Evolutionary conservation across 2,113 vertebrate species (phyloP), one percentile per base, ranked within the genome.

Genomic region (Nannospalax galili): DNA sequence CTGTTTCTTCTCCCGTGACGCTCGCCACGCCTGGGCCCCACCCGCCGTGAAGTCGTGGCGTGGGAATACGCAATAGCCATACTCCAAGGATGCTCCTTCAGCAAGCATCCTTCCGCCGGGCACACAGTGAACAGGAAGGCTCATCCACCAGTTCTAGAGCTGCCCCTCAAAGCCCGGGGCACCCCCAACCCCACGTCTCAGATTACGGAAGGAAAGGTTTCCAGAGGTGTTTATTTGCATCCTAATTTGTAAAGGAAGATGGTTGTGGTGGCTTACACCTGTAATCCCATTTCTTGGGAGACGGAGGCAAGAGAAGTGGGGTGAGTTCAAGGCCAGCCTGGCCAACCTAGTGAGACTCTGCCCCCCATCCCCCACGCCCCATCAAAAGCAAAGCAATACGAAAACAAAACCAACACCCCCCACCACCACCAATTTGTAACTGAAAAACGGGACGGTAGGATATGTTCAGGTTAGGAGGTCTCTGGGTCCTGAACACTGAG

Each of bases 91-190:
- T 8, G 0, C 65, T 67, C 79, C 73, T 65, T 35, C 48, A 14
- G 4, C 28, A 17, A n/a, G 14, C 0, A 1, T 24, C 3, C 35
- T 32, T 30, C 58, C 40, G 3, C 48, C 8, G 2, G 3, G n/a
- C 45, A 37, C 22, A 7, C 4, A 4, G 19, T 28, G 81, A 16
- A 45, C 67, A 58, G 1, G 40, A 17, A 42, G 52, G 52, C 8
- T 45, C 8, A 35, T 48, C 2, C 4, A 42, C 7, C 32, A 65
- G 19, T 35, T 77, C 48, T 4, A 73, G 37, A 90, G 81, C 74
- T 9, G 16, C 2, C n/a, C 28, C 20, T n/a, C 77, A 62, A 74
- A 48, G 4, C 70, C 80, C 64, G 7, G 20, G 32, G 28, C 32
- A 10, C 84, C 45, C n/a, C 35, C 67, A 56, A 16, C 86, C 56